These are phyloP conservation scores for Pelobates cultripes DNA, from an alignment of 2,797 vertebrate genomes.

Conservation along the genomic window DNA sequence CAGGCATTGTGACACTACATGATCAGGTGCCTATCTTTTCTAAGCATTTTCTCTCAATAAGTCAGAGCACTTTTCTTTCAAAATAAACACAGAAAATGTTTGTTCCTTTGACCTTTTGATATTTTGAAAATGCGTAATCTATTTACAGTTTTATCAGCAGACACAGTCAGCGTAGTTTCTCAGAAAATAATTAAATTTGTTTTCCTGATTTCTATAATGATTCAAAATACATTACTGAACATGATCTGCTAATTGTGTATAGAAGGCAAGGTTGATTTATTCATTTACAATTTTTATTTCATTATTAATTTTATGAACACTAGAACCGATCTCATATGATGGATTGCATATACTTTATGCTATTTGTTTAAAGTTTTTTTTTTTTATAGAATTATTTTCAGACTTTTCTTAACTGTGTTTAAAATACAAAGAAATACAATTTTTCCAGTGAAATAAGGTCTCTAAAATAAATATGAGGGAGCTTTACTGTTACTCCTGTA, in stretches of 20 bases:
- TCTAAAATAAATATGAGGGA: too few species aligned
- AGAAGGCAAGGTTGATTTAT: neutral
- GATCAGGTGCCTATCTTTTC: constrained; percentile 34
- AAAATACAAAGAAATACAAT: too few species aligned
- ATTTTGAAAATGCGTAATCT: constrained; percentile 44
- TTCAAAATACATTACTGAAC: constrained; percentile 20
- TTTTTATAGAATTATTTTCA: too few species aligned
- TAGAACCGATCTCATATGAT: too few species aligned
- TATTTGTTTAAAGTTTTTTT: too few species aligned
- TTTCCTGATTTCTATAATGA: constrained; percentile 30
- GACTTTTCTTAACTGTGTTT: too few species aligned
- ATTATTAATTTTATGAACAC: too few species aligned
- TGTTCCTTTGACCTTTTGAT: constrained; percentile 51
- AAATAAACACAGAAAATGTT: constrained; percentile 42
- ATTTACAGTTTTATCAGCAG: constrained; percentile 34
- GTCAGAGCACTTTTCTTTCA: constrained; percentile 14
- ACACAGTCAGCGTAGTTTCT: constrained; percentile 31
- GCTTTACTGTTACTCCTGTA: too few species aligned
- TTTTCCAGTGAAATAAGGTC: too few species aligned
- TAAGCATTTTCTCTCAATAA: constrained; percentile 33
- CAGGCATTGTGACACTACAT: constrained; percentile 21
- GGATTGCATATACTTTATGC: too few species aligned
- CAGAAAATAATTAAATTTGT: constrained; percentile 39
- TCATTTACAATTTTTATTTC: neutral
- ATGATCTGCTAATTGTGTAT: constrained; percentile 30